Evolutionary conservation across 2,797 vertebrate species (phyloP), one percentile per base, ranked within the genome.

Genomic region (Knipowitschia caucasica): DNA sequence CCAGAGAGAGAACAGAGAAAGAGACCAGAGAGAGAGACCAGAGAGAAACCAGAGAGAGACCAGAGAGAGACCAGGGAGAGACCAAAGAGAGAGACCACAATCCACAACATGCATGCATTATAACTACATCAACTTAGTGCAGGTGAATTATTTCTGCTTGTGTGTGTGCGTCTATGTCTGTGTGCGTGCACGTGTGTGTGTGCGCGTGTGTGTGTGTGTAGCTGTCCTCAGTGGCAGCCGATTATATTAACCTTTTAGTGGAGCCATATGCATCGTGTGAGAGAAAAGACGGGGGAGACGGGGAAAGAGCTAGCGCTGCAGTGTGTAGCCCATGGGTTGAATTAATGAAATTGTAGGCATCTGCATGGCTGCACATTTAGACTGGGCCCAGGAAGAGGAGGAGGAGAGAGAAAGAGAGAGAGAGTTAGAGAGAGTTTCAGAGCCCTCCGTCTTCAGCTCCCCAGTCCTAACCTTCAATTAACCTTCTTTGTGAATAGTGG

Each of bases 341-440:
- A 89, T 90, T 89, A 89, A 89, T 90, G 88, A 87, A 76, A 75
- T 62, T 71, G 83, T 80, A 83, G 69, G 85, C 83, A 87, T 88
- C 85, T 85, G 84, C 86, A 79, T 86, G 82, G 83, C 78, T 86
- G 84, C 83, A 86, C 83, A 87, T 82, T 81, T 77, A 82, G 77
- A 85, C 83, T 81, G 71, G 70, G 73, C 67, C 77, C 65, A 47
- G 62, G 71, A 69, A 69, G 73, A 69, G 65, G 65, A 68, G 7
- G n/a, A 17, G 15, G 34, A 7, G 23, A 15, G 14, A 8, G 8
- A n/a, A 14, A 11, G 10, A n/a, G 4, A 2, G 6, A 26, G 11
- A 1, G 24, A 26, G 3, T 5, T 6, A 23, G 10, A 15, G 2
- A 2, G 25, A 44, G 42, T 24, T 17, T 44, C 24, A 78, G 77